These are phyloP conservation scores for Xiphorhynchus erythropygius DNA, from an alignment of 2,797 vertebrate species.

Conservation along the genomic window DNA sequence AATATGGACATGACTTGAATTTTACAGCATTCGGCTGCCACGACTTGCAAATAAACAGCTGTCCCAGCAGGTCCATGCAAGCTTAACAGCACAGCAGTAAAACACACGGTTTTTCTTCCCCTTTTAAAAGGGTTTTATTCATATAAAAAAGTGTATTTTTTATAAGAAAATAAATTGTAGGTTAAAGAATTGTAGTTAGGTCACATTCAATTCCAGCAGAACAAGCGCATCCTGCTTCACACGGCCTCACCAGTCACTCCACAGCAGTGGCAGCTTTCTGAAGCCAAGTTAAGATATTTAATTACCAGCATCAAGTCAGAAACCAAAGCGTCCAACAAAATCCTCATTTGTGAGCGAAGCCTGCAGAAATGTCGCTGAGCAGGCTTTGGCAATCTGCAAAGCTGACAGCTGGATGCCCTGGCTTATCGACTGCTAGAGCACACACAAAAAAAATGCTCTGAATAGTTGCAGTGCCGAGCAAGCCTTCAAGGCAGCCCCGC, in stretches of 20 bases:
- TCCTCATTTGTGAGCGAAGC: conserved; percentile 11
- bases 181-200: background rate
- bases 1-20: conserved; percentile 15
- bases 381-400: conserved; percentile 53
- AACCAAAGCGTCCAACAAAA: conserved; percentile 40
- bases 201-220: conserved; percentile 17
- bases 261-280: background rate
- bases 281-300: conserved; percentile 45
- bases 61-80: conserved; percentile 20
- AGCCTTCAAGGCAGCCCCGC: background rate
- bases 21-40: background rate
- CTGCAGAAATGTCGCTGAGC: conserved; percentile 46
- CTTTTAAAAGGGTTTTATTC: background rate
- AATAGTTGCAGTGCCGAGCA: conserved; percentile 22
- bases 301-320: conserved; percentile 52
- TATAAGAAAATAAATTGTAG: background rate
- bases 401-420: conserved; percentile 63
- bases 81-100: background rate
- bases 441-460: background rate
- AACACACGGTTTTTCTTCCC: background rate
- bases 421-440: conserved; percentile 45
- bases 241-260: background rate
- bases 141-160: background rate
- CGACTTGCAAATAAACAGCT: background rate
- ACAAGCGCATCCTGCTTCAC: conserved; percentile 19